Evolutionary conservation across 2,797 vertebrate genomes (phyloP).

Genomic region (Urosaurus nigricauda): DNA sequence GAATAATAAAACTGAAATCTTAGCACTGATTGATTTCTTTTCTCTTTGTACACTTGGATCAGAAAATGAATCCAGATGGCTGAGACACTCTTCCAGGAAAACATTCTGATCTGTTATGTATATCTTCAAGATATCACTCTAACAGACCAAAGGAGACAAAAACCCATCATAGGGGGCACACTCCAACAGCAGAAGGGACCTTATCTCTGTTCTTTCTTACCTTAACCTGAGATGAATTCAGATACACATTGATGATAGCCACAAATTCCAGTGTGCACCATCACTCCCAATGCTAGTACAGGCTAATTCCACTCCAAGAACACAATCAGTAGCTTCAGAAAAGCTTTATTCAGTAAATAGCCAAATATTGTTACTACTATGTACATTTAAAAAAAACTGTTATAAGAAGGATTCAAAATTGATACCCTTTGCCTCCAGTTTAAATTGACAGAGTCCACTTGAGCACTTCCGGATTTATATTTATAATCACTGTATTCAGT

Average conservation of each 20-base stretch:
- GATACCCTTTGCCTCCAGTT: no score
- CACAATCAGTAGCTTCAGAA: no score
- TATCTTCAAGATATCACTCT: slow-evolving; percentile 11
- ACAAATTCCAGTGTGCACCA: not conserved
- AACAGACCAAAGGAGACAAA: slow-evolving; percentile 10
- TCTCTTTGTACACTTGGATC: slow-evolving; percentile 18
- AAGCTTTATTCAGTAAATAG: no score
- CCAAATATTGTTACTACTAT: no score
- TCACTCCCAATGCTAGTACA: not conserved
- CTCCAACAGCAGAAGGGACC: not conserved
- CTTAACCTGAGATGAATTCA: not conserved
- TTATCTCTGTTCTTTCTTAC: not conserved
- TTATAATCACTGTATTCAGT: not conserved
- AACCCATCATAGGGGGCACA: not conserved
- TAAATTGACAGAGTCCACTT: not conserved
- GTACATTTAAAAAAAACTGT: no score
- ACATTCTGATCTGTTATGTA: slow-evolving; percentile 29
- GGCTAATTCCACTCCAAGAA: no score
- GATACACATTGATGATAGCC: not conserved
- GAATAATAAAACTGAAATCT: slow-evolving; percentile 38
- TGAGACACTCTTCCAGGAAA: slow-evolving; percentile 37
- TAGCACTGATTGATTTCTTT: slow-evolving; percentile 37
- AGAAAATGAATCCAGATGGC: slow-evolving; percentile 47
- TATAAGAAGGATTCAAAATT: no score
- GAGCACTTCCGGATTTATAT: not conserved